Conservation (phyloP, 2,888 invertebrate genomes). For the Erannis defoliaria region DNA sequence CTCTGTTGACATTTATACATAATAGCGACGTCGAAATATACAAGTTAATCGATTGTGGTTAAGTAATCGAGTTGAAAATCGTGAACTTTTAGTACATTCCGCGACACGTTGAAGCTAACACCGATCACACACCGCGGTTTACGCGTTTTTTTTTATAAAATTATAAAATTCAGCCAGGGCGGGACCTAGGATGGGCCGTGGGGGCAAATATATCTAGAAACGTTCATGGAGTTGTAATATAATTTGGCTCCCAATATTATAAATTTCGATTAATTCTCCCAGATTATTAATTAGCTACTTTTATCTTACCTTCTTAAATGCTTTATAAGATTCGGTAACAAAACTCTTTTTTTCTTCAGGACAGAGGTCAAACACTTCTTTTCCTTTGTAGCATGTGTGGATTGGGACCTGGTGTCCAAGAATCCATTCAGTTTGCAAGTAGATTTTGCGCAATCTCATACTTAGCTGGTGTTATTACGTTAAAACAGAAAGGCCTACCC, state of each 20-base stretch:
- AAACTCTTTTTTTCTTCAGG: too few relatives aligned
- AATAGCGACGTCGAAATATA: constrained; percentile 15
- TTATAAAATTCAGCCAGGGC: constrained; percentile 33
- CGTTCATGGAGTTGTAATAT: background rate
- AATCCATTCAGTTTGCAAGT: too few relatives aligned
- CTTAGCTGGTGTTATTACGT: background rate
- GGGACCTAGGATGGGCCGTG: constrained; percentile 14
- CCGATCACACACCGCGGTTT: constrained; percentile 26
- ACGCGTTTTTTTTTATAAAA: constrained; percentile 35
- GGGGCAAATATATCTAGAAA: constrained; percentile 6
- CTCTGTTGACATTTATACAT: constrained; percentile 2
- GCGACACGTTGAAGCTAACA: constrained; percentile 13
- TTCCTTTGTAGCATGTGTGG: background rate
- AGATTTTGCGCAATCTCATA: too few relatives aligned
- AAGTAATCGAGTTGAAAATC: constrained; percentile 14
- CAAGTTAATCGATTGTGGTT: constrained; percentile 9
- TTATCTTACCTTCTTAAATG: too few relatives aligned
- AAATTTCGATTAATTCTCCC: too few relatives aligned
- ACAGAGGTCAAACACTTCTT: too few relatives aligned
- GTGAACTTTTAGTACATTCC: constrained; percentile 13
- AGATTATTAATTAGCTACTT: too few relatives aligned
- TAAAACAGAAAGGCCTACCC: background rate
- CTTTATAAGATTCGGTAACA: too few relatives aligned
- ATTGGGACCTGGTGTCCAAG: background rate
- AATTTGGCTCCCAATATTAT: background rate